phyloP scores from a whole-genome alignment of 2,888 invertebrate species.

The Furcula furcula region DNA sequence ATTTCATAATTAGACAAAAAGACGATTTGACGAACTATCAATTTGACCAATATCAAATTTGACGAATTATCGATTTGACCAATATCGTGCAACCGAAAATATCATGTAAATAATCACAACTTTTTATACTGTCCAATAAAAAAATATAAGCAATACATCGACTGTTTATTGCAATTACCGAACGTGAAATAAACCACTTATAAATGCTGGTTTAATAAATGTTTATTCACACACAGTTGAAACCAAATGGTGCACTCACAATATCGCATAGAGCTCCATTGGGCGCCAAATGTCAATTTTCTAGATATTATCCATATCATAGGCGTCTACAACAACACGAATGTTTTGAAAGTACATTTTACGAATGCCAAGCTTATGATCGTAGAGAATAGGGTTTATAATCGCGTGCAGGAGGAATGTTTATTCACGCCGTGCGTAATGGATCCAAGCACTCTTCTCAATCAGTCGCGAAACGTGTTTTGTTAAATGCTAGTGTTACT shows the following conservation, averaged over 20 bases:
- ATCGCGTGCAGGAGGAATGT: slow-evolving; percentile 48
- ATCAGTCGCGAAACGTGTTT: slow-evolving; percentile 71
- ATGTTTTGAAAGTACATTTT: slow-evolving; percentile 5
- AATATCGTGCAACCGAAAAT: no score
- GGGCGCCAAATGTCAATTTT: slow-evolving; percentile 73
- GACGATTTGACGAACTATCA: no score
- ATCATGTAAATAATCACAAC: no score
- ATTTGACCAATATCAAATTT: no score
- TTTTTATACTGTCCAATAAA: no score
- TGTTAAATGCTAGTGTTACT: slow-evolving; percentile 70
- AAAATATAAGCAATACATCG: no score
- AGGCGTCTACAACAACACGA: slow-evolving; percentile 45
- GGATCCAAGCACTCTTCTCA: slow-evolving; percentile 69
- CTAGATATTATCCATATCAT: slow-evolving; percentile 59
- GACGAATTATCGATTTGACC: no score
- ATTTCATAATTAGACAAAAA: no score
- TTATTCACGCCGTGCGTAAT: slow-evolving; percentile 66
- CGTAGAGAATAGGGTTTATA: slow-evolving; percentile 41
- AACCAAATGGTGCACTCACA: slow-evolving; percentile 57
- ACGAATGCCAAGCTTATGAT: slow-evolving; percentile 20
- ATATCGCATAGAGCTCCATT: slow-evolving; percentile 56
- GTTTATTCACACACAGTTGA: slow-evolving; percentile 54
- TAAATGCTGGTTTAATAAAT: slow-evolving; percentile 54
- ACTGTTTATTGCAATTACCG: no score
- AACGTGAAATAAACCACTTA: slow-evolving; percentile 52